These are phyloP conservation scores for Deroptyus accipitrinus DNA, from an alignment of 2,113 vertebrate genomes.

Conservation along the genomic window DNA sequence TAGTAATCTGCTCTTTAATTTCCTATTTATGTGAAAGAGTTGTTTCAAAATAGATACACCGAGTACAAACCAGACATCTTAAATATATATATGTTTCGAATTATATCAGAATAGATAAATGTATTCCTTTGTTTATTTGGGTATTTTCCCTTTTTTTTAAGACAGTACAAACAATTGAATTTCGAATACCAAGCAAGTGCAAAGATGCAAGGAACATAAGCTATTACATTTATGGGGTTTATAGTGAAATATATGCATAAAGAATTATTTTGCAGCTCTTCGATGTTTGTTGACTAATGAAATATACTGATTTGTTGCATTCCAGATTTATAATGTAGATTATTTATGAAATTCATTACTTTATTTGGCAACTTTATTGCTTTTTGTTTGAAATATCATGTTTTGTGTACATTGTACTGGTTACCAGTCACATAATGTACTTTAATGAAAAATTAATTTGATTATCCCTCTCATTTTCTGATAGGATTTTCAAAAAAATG, in stretches of 20 bases:
- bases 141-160: not conserved
- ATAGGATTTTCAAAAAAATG: not conserved
- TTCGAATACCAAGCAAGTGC: not conserved
- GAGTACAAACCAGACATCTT: not conserved
- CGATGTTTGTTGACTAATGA: not conserved
- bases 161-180: not conserved
- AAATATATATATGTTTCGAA: not conserved
- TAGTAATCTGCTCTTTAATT: constrained; percentile 48
- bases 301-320: constrained; percentile 19
- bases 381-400: constrained; percentile 34
- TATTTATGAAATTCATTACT: constrained; percentile 16
- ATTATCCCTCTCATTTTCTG: constrained; percentile 4
- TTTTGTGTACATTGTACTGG: not conserved
- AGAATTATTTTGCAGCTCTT: constrained; percentile 13
- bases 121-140: not conserved
- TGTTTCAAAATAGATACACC: not conserved
- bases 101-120: not conserved
- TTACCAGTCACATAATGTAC: not conserved
- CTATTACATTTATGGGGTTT: not conserved
- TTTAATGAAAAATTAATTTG: constrained; percentile 40
- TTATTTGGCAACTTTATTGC: constrained; percentile 26
- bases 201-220: not conserved
- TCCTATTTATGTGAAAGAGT: constrained; percentile 31
- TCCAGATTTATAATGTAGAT: not conserved
- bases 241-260: constrained; percentile 2